phyloP scores from a whole-genome alignment of 2,888 invertebrate species.

The Meiosimyza decipiens region DNA sequence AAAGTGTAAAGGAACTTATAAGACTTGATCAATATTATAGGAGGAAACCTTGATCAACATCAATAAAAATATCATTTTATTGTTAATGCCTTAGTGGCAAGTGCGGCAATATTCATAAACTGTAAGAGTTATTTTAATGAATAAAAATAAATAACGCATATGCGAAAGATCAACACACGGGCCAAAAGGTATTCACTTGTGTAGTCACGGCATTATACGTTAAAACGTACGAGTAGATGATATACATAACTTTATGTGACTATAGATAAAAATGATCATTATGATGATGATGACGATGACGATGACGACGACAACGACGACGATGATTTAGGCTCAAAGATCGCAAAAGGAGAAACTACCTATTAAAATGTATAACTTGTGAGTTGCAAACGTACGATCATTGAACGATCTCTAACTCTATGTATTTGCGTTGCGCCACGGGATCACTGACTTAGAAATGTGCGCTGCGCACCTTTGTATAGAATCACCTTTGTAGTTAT shows the following conservation, averaged over 20 bases:
- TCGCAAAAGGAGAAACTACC: not conserved
- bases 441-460: slow-evolving; percentile 7
- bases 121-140: slow-evolving; percentile 38
- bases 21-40: not conserved
- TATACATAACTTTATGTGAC: not conserved
- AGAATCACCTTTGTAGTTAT: not conserved
- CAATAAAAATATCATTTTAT: slow-evolving; percentile 16
- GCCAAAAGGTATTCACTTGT: not conserved
- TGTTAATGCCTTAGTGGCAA: slow-evolving; percentile 3
- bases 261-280: slow-evolving; percentile 2
- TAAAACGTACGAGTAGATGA: not conserved
- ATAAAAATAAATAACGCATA: slow-evolving; percentile 4
- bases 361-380: slow-evolving; percentile 14
- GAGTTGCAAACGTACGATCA: not conserved
- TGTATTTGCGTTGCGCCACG: slow-evolving; percentile 9
- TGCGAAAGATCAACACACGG: slow-evolving; percentile 4
- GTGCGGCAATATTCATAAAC: slow-evolving; percentile 40
- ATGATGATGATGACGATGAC: no score
- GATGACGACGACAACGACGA: no score
- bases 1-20: not conserved
- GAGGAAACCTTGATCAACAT: not conserved
- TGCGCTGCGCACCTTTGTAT: not conserved
- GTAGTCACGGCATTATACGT: not conserved
- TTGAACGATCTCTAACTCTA: not conserved
- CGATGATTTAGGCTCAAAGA: not conserved